These are phyloP conservation scores for Eledona agricola DNA, from an alignment of 2,888 invertebrate genomes.

Conservation along the genomic window DNA sequence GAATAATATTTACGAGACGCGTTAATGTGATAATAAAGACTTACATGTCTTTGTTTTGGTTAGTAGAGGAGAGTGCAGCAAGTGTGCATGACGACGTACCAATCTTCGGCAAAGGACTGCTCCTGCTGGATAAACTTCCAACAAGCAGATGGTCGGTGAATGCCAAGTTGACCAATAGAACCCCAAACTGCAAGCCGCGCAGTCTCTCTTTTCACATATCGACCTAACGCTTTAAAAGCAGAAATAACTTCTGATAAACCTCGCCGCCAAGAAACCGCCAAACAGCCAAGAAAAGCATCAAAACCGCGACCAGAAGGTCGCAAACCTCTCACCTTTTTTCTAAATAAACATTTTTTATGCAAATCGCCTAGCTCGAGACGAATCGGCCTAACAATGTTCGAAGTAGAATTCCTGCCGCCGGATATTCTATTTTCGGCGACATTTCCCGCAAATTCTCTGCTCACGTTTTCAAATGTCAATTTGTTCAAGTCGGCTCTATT, in stretches of 20 bases:
- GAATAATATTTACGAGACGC: too few relatives aligned
- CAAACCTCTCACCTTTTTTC: conserved; percentile 22
- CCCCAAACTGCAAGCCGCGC: conserved; percentile 49
- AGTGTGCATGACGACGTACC: conserved; percentile 26
- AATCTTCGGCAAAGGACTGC: conserved; percentile 21
- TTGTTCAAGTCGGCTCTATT: conserved; percentile 6
- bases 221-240: conserved; percentile 47
- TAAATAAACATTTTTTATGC: conserved; percentile 16
- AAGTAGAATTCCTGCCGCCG: too few relatives aligned
- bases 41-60: conserved; percentile 8
- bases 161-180: conserved; percentile 51
- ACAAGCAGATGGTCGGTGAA: conserved; percentile 47
- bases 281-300: conserved; percentile 7
- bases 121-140: conserved; percentile 8
- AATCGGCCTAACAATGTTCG: too few relatives aligned
- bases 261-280: conserved; percentile 1
- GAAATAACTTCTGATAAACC: conserved; percentile 47
- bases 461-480: conserved; percentile 17
- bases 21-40: too few relatives aligned
- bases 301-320: conserved; percentile 9
- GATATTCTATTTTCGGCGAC: too few relatives aligned
- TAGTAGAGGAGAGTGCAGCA: conserved; percentile 15
- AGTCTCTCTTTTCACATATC: conserved; percentile 44
- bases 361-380: too few relatives aligned
- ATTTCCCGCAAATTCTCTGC: conserved; percentile 2